Conservation (phyloP, 2,888 invertebrate species). For the Ophraella communa region DNA sequence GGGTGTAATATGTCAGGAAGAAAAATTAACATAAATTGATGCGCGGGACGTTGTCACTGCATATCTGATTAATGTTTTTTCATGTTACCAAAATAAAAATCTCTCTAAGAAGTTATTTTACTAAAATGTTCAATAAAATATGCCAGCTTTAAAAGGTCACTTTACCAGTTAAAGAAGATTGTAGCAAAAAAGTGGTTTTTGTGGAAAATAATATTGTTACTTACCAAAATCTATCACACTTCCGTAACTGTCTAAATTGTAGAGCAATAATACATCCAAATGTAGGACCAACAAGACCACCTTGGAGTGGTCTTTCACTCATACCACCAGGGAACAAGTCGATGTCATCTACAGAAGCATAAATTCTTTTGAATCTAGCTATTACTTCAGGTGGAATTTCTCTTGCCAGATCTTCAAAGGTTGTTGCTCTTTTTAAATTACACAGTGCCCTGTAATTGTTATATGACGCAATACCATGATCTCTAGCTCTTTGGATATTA, state of each 20-base stretch:
- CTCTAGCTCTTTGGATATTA: constrained; percentile 85
- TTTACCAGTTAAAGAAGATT: no score
- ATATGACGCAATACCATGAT: constrained; percentile 88
- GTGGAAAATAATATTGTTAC: constrained; percentile 33
- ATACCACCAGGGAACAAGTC: constrained; percentile 96
- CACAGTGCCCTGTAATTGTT: constrained; percentile 91
- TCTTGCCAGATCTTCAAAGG: constrained; percentile 85
- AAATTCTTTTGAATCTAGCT: constrained; percentile 78
- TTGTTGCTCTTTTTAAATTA: constrained; percentile 82
- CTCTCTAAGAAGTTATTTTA: no score
- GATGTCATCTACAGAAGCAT: constrained; percentile 91
- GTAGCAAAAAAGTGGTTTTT: no score
- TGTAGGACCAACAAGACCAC: constrained; percentile 92
- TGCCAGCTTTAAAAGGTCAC: no score
- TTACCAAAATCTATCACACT: constrained; percentile 94
- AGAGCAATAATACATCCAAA: constrained; percentile 94
- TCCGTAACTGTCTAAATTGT: constrained; percentile 88
- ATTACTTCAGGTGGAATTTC: constrained; percentile 88
- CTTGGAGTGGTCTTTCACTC: constrained; percentile 86
- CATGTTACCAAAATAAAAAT: no score
- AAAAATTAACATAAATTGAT: no score
- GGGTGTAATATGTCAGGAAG: no score
- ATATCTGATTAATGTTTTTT: no score
- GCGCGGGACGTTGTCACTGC: no score
- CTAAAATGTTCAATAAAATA: no score